Percentiles rank a stretch among this genome's conserved stretches.
These are phyloP conservation scores for Idaea straminata DNA, from an alignment of 2,888 invertebrate species.

Conservation along the genomic window DNA sequence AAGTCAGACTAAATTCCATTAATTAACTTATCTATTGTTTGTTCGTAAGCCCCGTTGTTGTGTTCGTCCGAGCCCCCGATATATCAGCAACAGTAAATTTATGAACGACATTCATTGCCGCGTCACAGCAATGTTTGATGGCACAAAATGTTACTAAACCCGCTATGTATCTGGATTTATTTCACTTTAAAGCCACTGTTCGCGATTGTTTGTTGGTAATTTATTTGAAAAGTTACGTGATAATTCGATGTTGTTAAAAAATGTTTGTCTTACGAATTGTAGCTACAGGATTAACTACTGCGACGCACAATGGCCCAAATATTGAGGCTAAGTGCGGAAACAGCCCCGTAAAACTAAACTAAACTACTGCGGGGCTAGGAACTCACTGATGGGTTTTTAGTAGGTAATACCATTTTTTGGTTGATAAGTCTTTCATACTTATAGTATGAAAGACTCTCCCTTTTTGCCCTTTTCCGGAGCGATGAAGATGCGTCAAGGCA, in stretches of 20 bases:
- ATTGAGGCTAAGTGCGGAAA: too few relatives aligned
- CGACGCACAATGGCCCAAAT: too few relatives aligned
- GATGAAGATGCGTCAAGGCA: too few relatives aligned
- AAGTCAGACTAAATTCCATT: slow-evolving; percentile 13
- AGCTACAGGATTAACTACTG: not conserved
- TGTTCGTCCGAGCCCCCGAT: slow-evolving; percentile 31
- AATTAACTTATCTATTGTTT: slow-evolving; percentile 20
- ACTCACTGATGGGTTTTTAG: too few relatives aligned
- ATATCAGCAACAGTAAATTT: slow-evolving; percentile 48
- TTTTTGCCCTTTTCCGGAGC: too few relatives aligned
- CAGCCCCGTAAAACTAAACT: too few relatives aligned
- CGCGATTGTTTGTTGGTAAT: slow-evolving; percentile 16
- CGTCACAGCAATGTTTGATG: slow-evolving; percentile 46
- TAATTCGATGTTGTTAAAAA: not conserved
- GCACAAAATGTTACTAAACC: slow-evolving; percentile 35
- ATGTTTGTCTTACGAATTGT: not conserved
- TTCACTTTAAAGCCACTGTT: slow-evolving; percentile 25
- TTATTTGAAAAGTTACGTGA: slow-evolving; percentile 7
- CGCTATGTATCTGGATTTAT: slow-evolving; percentile 47
- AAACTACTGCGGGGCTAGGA: too few relatives aligned
- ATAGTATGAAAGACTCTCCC: too few relatives aligned
- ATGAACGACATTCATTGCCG: slow-evolving; percentile 57
- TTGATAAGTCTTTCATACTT: too few relatives aligned
- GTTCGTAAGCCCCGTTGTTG: slow-evolving; percentile 27
- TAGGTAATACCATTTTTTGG: too few relatives aligned